Evolutionary conservation across 1,140 invertebrate species (phyloP), one percentile per base, ranked within the genome.

Genomic region (Belonocnema kinseyi): DNA sequence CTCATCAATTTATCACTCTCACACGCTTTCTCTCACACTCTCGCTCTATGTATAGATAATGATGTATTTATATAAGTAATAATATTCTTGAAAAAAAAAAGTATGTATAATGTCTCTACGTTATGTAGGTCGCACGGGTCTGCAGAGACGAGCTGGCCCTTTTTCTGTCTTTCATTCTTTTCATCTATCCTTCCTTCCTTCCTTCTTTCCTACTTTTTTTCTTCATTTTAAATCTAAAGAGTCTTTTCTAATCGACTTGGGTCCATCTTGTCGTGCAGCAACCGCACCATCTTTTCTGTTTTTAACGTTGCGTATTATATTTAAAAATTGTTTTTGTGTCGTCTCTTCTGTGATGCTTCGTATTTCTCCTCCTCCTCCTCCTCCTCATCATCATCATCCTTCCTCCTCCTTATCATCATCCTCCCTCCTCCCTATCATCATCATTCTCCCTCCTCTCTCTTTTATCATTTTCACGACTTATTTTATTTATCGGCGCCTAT

Each of bases 21-120:
- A 26, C 72, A 70, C 77, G 79, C 77, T 66, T 79, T 74, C 77
- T 79, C 77, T 40, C 77, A 80, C 75, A 80, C 54, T 78, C 61
- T 80, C 54, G 74, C 73, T 81, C 75, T 84, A 80, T 81, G 82
- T 85, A 85, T 79, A 82, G 85, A 85, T 89, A 89, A 88, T 88
- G 83, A 87, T 87, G 85, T 89, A 87, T 90, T 87, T 88, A 88
- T 88, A 88, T 89, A 90, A 89, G 85, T 88, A 90, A 88, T 89
- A 88, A 87, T 90, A 89, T 90, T 89, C 80, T 86, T 88, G 82
- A 81, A 85, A 85, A 81, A 85, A 85, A 86, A 80, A 85, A 79
- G 84, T 82, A 81, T 82, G 83, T 88, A 88, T 88, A 86, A 86
- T 88, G 83, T 88, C 83, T 85, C 86, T 90, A 89, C 86, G 83